Base-by-base conservation (phyloP, 64 coral and sea anemone genomes). In the Dendronephthya gigantea region DNA sequence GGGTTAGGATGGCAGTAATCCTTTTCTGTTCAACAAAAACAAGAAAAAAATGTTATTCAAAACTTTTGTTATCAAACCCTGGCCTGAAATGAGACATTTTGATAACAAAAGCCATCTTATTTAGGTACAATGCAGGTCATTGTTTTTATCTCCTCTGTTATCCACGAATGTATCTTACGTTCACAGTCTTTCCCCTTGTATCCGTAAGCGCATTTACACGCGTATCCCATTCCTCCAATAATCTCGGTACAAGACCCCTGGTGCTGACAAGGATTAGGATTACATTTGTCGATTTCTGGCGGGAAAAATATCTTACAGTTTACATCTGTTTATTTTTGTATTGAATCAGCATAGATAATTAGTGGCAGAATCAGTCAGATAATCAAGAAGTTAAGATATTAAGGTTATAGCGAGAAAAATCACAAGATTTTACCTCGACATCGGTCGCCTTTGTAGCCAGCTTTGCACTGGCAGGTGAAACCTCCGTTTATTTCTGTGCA, bases 181-280 rank as follows among this genome's bases (percentile, higher is more conserved):
- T 98, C 94, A 87, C 94, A 98, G 66, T 91, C 93, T 16, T 87
- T 84, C 4, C 94, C 94, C 84, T 89, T 91, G 85, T 93, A 98
- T n/a, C 94, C 94, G 2, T 92, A 70, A 19, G 85, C 81, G 76
- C 94, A 98, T 16, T 91, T 75, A 27, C 94, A 98, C 25, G 91
- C 90, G 68, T 93, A 98, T 30, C 94, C 94, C 36, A 39, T 3
- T 79, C 72, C 72, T 37, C 72, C 72, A 33, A 79, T 79, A 16
- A 98, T 86, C 82, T 98, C 94, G 82, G 89, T 88, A 88, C 94
- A 98, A 83, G 88, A 87, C 22, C 92, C 94, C 35, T 93, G 91
- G 79, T 98, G 94, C 11, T 90, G 49, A 81, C 94, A 97, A 8
- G 94, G 94, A 29, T 97, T 97, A 0, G 94, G 94, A 35, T 91